A percentile compares a stretch with the other conserved stretches of the same genome.
These are phyloP conservation scores for Prietella phreatophila DNA, from an alignment of 2,113 vertebrate species.

Conservation along the genomic window DNA sequence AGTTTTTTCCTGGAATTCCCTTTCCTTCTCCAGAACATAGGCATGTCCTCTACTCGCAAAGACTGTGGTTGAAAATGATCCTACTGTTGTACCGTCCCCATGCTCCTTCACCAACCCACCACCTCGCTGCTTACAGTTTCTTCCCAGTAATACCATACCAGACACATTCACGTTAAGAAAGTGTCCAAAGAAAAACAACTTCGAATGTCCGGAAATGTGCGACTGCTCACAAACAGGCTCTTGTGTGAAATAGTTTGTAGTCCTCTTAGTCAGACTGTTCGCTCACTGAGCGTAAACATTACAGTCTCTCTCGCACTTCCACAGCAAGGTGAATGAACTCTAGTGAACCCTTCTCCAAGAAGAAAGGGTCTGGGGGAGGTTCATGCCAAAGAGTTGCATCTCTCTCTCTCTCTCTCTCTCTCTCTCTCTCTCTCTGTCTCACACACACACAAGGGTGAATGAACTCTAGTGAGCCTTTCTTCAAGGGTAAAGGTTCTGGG, in stretches of 20 bases:
- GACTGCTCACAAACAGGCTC: slow-evolving; percentile 15
- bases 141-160: neutral
- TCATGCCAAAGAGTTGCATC: neutral
- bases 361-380: neutral
- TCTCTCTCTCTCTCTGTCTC: neutral
- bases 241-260: neutral
- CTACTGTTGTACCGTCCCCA: neutral
- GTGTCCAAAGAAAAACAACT: neutral
- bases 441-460: slow-evolving; percentile 25
- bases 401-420: neutral
- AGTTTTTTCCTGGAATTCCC: slow-evolving; percentile 17
- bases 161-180: neutral
- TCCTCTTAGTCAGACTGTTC: slow-evolving; percentile 2
- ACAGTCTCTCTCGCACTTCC: slow-evolving; percentile 7
- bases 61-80: neutral
- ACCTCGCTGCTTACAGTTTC: neutral
- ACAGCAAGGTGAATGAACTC: slow-evolving; percentile 39
- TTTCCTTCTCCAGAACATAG: neutral
- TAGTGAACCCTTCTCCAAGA: slow-evolving; percentile 11
- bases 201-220: neutral
- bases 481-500: slow-evolving; percentile 10
- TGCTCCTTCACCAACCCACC: neutral
- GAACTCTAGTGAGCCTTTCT: slow-evolving; percentile 32
- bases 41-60: neutral
- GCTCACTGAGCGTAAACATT: neutral